Conservation (phyloP, 2,888 invertebrate species). For the Sturmia bella region DNA sequence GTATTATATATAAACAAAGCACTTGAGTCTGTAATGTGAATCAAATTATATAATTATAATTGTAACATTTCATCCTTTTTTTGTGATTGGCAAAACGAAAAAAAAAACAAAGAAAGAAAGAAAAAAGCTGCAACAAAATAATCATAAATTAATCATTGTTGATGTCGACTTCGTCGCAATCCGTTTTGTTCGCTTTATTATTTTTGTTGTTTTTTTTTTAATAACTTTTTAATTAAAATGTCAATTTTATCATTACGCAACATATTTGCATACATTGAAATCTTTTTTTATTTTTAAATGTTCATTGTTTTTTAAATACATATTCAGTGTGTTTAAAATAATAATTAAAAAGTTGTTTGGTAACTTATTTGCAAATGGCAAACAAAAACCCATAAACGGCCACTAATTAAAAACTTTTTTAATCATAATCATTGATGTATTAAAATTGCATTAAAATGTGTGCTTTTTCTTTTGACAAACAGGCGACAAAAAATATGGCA, state of each 20-base stretch:
- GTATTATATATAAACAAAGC: background rate
- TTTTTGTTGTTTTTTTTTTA: conserved; percentile 6
- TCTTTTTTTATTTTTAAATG: conserved; percentile 7
- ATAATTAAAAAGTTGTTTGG: background rate
- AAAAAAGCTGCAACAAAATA: conserved; percentile 13
- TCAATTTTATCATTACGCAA: conserved; percentile 65
- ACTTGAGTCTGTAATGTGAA: background rate
- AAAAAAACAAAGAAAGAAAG: background rate
- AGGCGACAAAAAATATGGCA: background rate
- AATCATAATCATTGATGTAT: conserved; percentile 55
- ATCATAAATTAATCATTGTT: conserved; percentile 54
- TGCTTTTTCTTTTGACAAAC: background rate
- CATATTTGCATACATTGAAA: conserved; percentile 58
- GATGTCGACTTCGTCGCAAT: conserved; percentile 1
- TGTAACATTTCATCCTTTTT: background rate
- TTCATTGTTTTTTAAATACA: background rate
- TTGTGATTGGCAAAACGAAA: background rate
- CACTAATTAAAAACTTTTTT: conserved; percentile 68
- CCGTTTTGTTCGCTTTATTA: background rate
- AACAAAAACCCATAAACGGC: conserved; percentile 20
- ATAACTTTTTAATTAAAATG: conserved; percentile 67
- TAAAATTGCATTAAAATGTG: conserved; percentile 38
- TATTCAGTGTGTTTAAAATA: conserved; percentile 1
- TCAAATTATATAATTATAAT: conserved; percentile 21
- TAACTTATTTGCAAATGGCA: conserved; percentile 9